phyloP scores from a whole-genome alignment of 37 sponge, comb jelly and placozoan genomes.

The Petrosia ficiformis region DNA sequence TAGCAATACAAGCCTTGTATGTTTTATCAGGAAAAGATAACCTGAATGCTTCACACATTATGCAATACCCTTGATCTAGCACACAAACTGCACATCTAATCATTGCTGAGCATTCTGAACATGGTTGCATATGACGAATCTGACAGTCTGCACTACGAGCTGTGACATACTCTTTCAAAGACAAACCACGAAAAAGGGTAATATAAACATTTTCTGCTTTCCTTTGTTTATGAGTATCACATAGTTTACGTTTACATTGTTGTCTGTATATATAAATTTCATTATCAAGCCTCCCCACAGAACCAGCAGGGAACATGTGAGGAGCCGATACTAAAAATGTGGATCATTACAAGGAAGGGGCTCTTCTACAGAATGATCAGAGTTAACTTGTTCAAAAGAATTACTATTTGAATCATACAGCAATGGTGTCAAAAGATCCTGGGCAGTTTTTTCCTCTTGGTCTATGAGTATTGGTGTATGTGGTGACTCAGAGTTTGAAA shows the following conservation, averaged over 20 bases:
- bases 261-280: not conserved
- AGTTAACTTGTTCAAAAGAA: not conserved
- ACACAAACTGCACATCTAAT: not conserved
- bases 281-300: constrained; percentile 16
- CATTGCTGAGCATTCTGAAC: not conserved
- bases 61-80: not conserved
- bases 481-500: too few species aligned
- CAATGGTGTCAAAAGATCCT: too few species aligned
- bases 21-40: constrained; percentile 10
- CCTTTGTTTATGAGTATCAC: not conserved
- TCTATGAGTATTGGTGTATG: too few species aligned
- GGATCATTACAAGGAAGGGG: not conserved
- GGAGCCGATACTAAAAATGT: constrained; percentile 11
- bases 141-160: constrained; percentile 11
- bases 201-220: constrained; percentile 6
- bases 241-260: not conserved
- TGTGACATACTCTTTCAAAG: not conserved
- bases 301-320: not conserved
- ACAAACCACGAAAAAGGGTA: not conserved
- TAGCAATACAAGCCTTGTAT: constrained; percentile 12
- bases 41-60: constrained; percentile 13
- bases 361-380: not conserved
- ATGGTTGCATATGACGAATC: not conserved
- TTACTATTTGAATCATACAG: not conserved
- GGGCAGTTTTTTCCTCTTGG: not conserved